Percentiles rank a stretch among this genome's conserved stretches.
phyloP scores from a whole-genome alignment of 1,140 invertebrate genomes.

The Heliconius himera region DNA sequence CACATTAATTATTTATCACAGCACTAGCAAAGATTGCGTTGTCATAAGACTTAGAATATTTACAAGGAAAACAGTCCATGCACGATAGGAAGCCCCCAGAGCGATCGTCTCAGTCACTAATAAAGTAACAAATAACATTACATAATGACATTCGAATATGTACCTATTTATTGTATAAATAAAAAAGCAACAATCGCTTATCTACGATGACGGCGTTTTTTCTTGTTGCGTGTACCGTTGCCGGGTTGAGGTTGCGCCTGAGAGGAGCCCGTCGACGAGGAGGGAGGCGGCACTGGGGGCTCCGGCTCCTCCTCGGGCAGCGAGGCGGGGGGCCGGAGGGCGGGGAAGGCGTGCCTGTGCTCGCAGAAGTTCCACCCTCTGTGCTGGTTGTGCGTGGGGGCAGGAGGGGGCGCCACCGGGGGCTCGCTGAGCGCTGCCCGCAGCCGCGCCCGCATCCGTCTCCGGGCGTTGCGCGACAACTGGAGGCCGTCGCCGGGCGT shows the following conservation, averaged over 20 bases:
- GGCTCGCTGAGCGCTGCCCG: constrained; percentile 51
- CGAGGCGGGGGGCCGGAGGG: background rate
- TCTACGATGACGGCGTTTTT: constrained; percentile 60
- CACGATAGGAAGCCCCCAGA: constrained; percentile 53
- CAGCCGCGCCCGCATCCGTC: constrained; percentile 61
- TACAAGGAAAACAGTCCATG: constrained; percentile 47
- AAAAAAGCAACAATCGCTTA: constrained; percentile 40
- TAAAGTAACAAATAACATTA: constrained; percentile 48
- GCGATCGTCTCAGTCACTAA: constrained; percentile 52
- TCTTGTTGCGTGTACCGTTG: constrained; percentile 50
- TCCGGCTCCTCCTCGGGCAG: constrained; percentile 2
- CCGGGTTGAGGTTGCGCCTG: constrained; percentile 45
- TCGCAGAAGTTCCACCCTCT: constrained; percentile 5
- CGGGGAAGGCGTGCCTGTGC: background rate
- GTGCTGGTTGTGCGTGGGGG: background rate
- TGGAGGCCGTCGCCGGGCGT: constrained; percentile 4
- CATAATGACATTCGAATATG: constrained; percentile 24
- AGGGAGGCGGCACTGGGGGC: constrained; percentile 33
- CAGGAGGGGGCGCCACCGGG: constrained; percentile 21
- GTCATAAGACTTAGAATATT: constrained; percentile 57
- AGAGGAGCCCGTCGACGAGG: constrained; percentile 43
- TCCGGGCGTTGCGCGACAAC: constrained; percentile 62
- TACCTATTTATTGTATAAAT: constrained; percentile 19
- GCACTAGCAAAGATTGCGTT: constrained; percentile 68
- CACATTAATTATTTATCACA: constrained; percentile 66